Evolutionary conservation across 2,888 invertebrate genomes (phyloP).

Genomic region (Deilephila elpenor): DNA sequence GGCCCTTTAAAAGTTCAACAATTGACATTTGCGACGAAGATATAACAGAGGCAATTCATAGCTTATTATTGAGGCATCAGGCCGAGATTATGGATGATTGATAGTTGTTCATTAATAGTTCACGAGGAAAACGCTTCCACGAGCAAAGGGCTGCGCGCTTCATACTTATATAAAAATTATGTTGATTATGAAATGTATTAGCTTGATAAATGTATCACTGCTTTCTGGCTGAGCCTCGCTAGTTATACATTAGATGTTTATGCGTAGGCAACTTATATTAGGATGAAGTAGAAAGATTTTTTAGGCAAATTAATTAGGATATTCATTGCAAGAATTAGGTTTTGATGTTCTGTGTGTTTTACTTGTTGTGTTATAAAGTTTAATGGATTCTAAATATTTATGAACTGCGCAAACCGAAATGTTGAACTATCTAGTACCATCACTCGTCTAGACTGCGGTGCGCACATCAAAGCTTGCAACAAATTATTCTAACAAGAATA

Average conservation of each 20-base stretch:
- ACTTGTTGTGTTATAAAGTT: not conserved
- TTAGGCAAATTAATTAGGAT: too few relatives aligned
- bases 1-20: constrained; percentile 76
- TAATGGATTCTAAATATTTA: not conserved
- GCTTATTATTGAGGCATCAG: constrained; percentile 59
- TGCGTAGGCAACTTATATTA: not conserved
- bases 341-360: not conserved
- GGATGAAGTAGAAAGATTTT: too few relatives aligned
- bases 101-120: constrained; percentile 47
- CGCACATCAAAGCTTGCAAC: too few relatives aligned
- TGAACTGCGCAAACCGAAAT: not conserved
- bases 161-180: constrained; percentile 43
- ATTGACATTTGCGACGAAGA: constrained; percentile 75
- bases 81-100: constrained; percentile 50
- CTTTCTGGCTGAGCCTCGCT: constrained; percentile 2
- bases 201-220: constrained; percentile 5
- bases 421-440: too few relatives aligned
- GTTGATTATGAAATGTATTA: constrained; percentile 40
- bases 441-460: too few relatives aligned
- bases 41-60: constrained; percentile 62
- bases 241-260: not conserved
- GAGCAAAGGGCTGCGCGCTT: constrained; percentile 37
- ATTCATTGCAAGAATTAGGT: too few relatives aligned
- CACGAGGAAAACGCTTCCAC: constrained; percentile 35
- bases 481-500: too few relatives aligned